Percentiles rank a stretch among this genome's conserved stretches.
Evolutionary conservation across 2,797 vertebrate species (phyloP).

Genomic region (Diplodus puntazzo): DNA sequence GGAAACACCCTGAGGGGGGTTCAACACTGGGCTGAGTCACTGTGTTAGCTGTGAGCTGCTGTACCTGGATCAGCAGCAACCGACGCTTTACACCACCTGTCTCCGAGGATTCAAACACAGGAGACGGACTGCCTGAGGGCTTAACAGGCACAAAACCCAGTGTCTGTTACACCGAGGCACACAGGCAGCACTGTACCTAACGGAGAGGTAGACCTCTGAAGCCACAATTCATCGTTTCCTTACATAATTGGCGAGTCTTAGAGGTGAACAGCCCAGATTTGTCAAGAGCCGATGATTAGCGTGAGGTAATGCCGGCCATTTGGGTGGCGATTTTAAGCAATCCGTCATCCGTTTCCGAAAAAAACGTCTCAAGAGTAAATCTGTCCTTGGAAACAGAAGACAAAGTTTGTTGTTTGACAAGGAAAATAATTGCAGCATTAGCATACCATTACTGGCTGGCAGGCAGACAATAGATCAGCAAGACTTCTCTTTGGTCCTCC

Average conservation of each 20-base stretch:
- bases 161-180: conserved; percentile 32
- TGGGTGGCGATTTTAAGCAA: conserved; percentile 17
- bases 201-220: conserved; percentile 8
- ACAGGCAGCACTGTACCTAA: conserved; percentile 24
- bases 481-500: conserved; percentile 46
- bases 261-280: conserved; percentile 24
- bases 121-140: conserved; percentile 42
- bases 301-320: conserved; percentile 16
- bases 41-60: conserved; percentile 22
- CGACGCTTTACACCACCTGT: conserved; percentile 50
- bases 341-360: conserved; percentile 24
- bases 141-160: conserved; percentile 52
- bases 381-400: conserved; percentile 55
- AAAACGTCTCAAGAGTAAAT: conserved; percentile 37
- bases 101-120: conserved; percentile 50
- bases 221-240: conserved; percentile 11
- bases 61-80: conserved; percentile 40
- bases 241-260: conserved; percentile 14
- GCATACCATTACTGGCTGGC: conserved; percentile 62
- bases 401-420: conserved; percentile 60
- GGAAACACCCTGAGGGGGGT: conserved; percentile 40
- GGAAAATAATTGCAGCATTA: conserved; percentile 64
- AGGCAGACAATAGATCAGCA: conserved; percentile 49
- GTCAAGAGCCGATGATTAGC: conserved; percentile 29
- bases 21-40: conserved; percentile 45